phyloP scores from a whole-genome alignment of 2,888 invertebrate genomes.

The Lithodes maja region DNA sequence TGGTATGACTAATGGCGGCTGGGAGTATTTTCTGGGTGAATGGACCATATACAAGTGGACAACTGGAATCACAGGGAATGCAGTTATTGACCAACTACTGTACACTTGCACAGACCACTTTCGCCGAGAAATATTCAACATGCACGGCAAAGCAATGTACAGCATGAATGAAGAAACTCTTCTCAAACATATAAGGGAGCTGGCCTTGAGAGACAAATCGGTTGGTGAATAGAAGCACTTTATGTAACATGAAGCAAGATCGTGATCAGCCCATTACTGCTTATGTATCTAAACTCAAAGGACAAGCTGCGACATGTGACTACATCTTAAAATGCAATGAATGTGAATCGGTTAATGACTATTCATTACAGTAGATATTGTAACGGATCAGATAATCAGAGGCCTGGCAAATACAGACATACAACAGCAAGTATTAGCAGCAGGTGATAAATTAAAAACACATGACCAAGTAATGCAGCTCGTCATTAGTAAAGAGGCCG shows the following conservation, averaged over 20 bases:
- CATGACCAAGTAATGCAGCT: neutral
- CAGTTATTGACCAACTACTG: neutral
- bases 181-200: neutral
- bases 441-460: neutral
- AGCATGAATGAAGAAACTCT: neutral
- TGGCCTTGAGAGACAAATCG: neutral
- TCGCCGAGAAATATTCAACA: neutral
- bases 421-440: neutral
- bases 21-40: neutral
- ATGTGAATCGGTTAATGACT: neutral
- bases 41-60: neutral
- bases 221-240: neutral
- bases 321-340: neutral
- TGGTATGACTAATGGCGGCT: no score
- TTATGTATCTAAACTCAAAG: neutral
- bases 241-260: neutral
- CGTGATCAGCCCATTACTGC: neutral
- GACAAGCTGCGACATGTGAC: no score
- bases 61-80: neutral
- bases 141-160: neutral
- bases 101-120: neutral
- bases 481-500: neutral
- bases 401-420: neutral
- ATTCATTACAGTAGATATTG: slow-evolving; percentile 1
- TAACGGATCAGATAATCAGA: neutral